Evolutionary conservation across 2,888 invertebrate genomes (phyloP), one percentile per base, ranked within the genome.

Genomic region (Nomada ferruginata): DNA sequence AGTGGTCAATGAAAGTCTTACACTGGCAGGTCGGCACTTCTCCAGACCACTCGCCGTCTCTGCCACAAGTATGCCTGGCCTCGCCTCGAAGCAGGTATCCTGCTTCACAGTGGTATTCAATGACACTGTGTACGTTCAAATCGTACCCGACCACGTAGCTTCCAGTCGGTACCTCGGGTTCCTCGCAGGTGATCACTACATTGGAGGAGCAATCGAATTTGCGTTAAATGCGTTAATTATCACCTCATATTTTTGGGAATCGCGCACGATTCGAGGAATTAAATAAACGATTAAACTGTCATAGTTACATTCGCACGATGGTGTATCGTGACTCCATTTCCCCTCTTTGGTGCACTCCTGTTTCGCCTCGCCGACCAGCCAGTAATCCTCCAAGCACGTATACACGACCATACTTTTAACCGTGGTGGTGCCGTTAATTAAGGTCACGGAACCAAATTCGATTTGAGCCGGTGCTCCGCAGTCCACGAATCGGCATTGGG

Each of bases 131-230:
- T 0, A 98, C 96, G 91, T 98, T 97, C 92, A 98, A 96, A 91
- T 98, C 98, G 91, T 98, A 98, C 0, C 97, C 98, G 23, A 97
- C 97, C 79, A 98, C 97, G 93, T 96, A 98, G 11, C 97, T 97
- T 10, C 97, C 98, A 0, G 96, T 94, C 0, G 98, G 97, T 0
- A 98, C 97, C 89, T 97, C 96, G 0, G 98, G 98, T 86, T 97
- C 97, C 52, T 97, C 96, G 91, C 98, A 98, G 0, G 97, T 96
- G 78, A 98, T 98, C 90, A 98, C 97, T 97, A 92, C 0, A 94
- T 94, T 75, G 71, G 84, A 75, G 85, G 84, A 72, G 20, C 10
- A 26, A 26, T 42, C 13, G n/a, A 44, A 20, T 2, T n/a, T n/a
- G n/a, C n/a, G n/a, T n/a, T n/a, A n/a, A n/a, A n/a, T 10, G 2